Evolutionary conservation across 2,797 vertebrate species (phyloP).

Genomic region (Chelon auratus): DNA sequence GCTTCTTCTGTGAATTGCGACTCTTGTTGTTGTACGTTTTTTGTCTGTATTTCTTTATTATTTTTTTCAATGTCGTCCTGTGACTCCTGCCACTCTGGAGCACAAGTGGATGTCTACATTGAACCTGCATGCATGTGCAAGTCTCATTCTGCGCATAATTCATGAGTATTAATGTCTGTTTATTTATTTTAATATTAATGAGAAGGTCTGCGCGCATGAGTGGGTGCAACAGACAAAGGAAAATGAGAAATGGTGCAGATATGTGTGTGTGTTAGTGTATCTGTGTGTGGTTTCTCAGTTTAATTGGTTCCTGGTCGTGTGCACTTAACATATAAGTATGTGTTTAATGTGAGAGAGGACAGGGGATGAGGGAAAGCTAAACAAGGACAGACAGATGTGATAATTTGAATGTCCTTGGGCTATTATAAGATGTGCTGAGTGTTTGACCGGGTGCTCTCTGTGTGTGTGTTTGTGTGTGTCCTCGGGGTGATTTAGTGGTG

Average conservation of each 20-base stretch:
- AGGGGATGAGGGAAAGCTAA: slow-evolving; percentile 35
- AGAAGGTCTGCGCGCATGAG: slow-evolving; percentile 45
- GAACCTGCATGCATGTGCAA: slow-evolving; percentile 23
- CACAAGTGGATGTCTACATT: slow-evolving; percentile 38
- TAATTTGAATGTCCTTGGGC: slow-evolving; percentile 56
- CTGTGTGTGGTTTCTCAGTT: slow-evolving; percentile 30
- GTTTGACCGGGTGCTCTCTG: slow-evolving; percentile 29
- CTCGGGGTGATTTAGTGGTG: slow-evolving; percentile 41
- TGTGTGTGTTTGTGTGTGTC: slow-evolving; percentile 26
- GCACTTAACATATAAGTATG: slow-evolving; percentile 35
- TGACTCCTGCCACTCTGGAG: slow-evolving; percentile 31
- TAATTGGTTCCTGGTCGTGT: slow-evolving; percentile 69
- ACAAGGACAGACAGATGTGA: slow-evolving; percentile 62
- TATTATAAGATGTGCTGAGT: slow-evolving; percentile 38
- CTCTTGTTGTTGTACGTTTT: background rate
- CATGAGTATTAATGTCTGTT: slow-evolving; percentile 74
- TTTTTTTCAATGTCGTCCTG: slow-evolving; percentile 27
- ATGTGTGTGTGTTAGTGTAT: slow-evolving; percentile 10
- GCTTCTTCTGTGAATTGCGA: background rate
- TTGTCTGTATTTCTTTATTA: background rate
- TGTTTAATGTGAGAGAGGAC: slow-evolving; percentile 35
- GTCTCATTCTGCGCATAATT: slow-evolving; percentile 67
- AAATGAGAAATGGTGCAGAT: slow-evolving; percentile 9
- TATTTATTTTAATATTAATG: slow-evolving; percentile 80
- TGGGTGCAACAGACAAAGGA: slow-evolving; percentile 59